Base-by-base conservation (phyloP, 2,888 invertebrate genomes). In the Thereva unica region DNA sequence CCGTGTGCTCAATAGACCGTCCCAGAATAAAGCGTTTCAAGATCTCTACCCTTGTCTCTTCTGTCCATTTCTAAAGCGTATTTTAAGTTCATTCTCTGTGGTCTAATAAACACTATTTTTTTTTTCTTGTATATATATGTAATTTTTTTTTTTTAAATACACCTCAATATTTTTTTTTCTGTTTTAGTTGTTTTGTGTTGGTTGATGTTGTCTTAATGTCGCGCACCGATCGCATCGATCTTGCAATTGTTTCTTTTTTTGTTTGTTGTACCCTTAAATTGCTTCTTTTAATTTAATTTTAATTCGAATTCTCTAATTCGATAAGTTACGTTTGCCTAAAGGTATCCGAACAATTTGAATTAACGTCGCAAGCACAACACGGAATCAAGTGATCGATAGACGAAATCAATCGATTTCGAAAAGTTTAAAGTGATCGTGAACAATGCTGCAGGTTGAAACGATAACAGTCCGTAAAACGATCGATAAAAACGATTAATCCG, bases 401-500 rank as follows among this genome's bases (percentile, higher is more conserved):
- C 41, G 34, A 23, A 23, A 23, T 40, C 47, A 38, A 59, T 59
- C 47, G 57, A 12, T 37, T 23, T 50, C 44, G 37, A 34, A 23
- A 7, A 61, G 49, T 61, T n/a, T 49, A 61, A 47, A 61, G 50
- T 49, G 35, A 50, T 34, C 61, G 50, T 9, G 41, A 40, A 45
- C 23, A 23, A 40, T 42, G 41, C 40, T n/a, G 41, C 34, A 41
- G 5, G 50, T 61, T 50, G 50, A 50, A 50, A 41, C 50, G 50
- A 50, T 61, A 34, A 23, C 38, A 53, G n/a, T 6, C 38, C 38
- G 38, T 40, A 23, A n/a, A 12, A 49, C 61, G 61, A 61, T 61
- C 61, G 61, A 61, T 61, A 61, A 23, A 23, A 61, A 40, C 49
- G 50, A n/a, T 34, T 40, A 38, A 61, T 40, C 50, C 61, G 12